Conservation (phyloP, 2,113 vertebrate species). For the Spermophilus dauricus region DNA sequence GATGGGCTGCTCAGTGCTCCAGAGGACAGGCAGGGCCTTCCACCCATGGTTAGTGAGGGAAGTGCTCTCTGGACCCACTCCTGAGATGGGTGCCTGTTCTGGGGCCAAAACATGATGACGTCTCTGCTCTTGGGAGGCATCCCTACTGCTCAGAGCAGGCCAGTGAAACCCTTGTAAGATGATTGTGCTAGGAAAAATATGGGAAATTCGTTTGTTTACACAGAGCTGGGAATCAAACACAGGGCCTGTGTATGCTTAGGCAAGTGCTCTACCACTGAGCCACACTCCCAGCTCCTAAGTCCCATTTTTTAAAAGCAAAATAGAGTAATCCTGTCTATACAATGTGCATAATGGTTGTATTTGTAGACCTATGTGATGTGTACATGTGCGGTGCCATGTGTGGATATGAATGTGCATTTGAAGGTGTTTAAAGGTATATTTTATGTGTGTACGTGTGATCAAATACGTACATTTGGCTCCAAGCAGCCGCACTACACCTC, state of each 20-base stretch:
- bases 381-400: too few species aligned
- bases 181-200: neutral
- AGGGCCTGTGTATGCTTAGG: too few species aligned
- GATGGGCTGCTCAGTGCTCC: rapidly evolving
- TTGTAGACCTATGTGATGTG: too few species aligned
- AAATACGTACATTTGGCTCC: neutral
- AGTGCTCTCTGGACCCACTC: neutral
- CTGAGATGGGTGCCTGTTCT: neutral
- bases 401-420: too few species aligned
- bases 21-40: neutral
- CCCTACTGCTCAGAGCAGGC: neutral
- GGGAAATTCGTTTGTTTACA: neutral
- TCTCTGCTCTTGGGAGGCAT: neutral
- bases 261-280: too few species aligned
- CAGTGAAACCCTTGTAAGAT: neutral
- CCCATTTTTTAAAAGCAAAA: too few species aligned
- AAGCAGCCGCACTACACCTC: neutral
- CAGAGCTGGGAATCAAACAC: too few species aligned
- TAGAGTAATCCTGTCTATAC: too few species aligned
- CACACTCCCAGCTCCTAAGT: neutral
- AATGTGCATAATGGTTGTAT: too few species aligned
- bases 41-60: too few species aligned
- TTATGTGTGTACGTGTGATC: too few species aligned
- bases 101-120: neutral
- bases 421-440: too few species aligned